A percentile compares a stretch with the other conserved stretches of the same genome.
Conservation (phyloP, 2,888 invertebrate species). For the Cepaea hortensis region DNA sequence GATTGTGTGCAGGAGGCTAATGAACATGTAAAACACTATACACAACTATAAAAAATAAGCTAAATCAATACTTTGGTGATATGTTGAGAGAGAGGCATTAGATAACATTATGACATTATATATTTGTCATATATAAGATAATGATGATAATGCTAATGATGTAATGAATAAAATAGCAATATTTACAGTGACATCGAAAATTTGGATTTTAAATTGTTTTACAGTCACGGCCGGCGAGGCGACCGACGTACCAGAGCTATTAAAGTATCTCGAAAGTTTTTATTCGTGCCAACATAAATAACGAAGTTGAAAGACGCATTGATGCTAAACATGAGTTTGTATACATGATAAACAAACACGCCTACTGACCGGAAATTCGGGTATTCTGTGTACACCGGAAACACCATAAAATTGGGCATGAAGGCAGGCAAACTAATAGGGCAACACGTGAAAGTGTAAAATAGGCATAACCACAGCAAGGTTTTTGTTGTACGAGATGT, state of each 20-base stretch:
- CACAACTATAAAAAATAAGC: no score
- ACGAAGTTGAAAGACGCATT: slow-evolving; percentile 41
- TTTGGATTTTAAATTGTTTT: no score
- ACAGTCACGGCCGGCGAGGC: not conserved
- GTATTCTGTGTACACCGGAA: slow-evolving; percentile 19
- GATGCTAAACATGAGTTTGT: slow-evolving; percentile 24
- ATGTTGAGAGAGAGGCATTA: no score
- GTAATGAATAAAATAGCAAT: no score
- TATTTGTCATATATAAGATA: no score
- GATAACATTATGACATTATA: no score
- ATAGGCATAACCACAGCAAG: slow-evolving; percentile 29
- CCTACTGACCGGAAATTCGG: slow-evolving; percentile 31
- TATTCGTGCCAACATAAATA: slow-evolving; percentile 36
- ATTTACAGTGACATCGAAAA: no score
- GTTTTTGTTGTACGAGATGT: slow-evolving; percentile 38
- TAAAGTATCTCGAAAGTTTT: slow-evolving; percentile 24
- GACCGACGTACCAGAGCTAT: not conserved
- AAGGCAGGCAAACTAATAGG: slow-evolving; percentile 28
- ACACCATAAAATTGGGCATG: slow-evolving; percentile 30
- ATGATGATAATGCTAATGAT: no score
- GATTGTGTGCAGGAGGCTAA: no score
- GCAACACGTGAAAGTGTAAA: slow-evolving; percentile 23
- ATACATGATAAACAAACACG: slow-evolving; percentile 30
- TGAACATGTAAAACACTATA: no score
- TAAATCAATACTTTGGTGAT: no score